These are phyloP conservation scores for Apamea crenata DNA, from an alignment of 2,888 invertebrate genomes.

Conservation along the genomic window DNA sequence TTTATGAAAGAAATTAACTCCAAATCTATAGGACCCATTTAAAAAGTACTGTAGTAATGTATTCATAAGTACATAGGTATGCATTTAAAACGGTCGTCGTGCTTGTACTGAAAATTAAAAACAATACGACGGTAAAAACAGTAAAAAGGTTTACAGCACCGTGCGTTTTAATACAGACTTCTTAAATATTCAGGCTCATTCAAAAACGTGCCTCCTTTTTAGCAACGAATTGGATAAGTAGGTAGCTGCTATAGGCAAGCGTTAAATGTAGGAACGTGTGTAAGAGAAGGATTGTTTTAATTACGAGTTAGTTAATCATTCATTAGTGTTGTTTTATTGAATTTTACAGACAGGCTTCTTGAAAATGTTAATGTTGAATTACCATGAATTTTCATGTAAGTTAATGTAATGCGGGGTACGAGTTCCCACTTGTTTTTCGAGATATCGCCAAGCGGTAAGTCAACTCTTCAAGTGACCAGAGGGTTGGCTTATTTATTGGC, in stretches of 20 bases:
- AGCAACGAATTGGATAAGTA: slow-evolving; percentile 15
- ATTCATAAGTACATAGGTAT: not conserved
- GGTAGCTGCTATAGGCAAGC: too few species aligned
- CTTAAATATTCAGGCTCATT: slow-evolving; percentile 49
- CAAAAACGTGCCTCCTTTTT: slow-evolving; percentile 37
- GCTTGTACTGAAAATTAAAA: slow-evolving; percentile 30
- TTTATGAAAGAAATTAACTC: not conserved
- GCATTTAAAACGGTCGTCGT: slow-evolving; percentile 13
- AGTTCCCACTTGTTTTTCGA: too few species aligned
- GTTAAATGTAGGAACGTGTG: not conserved
- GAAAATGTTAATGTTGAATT: not conserved
- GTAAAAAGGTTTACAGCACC: slow-evolving; percentile 51
- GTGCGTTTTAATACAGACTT: slow-evolving; percentile 46
- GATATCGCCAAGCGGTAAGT: too few species aligned
- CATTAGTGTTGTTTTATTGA: not conserved
- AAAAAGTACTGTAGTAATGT: not conserved
- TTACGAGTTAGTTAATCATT: not conserved
- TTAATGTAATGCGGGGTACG: too few species aligned
- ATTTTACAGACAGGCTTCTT: not conserved
- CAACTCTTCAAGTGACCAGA: too few species aligned
- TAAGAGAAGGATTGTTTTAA: not conserved
- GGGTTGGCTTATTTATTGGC: too few species aligned
- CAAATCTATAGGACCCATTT: not conserved
- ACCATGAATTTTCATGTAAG: not conserved
- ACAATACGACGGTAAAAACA: slow-evolving; percentile 40